These are phyloP conservation scores for Nephrotoma appendiculata DNA, from an alignment of 2,888 invertebrate genomes.

Conservation along the genomic window DNA sequence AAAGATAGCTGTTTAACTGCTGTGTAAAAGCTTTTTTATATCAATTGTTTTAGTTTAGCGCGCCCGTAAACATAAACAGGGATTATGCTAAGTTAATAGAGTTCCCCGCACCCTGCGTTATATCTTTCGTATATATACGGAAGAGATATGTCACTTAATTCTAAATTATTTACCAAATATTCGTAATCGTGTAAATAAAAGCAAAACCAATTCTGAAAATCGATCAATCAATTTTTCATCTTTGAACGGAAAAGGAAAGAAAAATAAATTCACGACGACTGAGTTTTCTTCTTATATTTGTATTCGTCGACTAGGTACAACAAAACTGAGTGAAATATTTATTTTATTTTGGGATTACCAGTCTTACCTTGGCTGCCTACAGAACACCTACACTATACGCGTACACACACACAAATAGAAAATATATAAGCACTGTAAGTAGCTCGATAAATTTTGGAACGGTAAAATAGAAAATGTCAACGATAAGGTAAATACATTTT, in stretches of 20 bases:
- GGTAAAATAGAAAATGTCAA: not conserved
- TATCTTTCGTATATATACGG: too few species aligned
- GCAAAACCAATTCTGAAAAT: not conserved
- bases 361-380: not conserved
- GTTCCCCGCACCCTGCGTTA: too few species aligned
- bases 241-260: not conserved
- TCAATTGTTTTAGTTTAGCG: not conserved
- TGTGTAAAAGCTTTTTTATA: not conserved
- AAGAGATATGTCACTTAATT: not conserved
- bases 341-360: not conserved
- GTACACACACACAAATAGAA: too few species aligned
- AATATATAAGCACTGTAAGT: too few species aligned
- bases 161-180: not conserved
- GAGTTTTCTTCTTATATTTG: not conserved
- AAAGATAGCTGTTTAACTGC: not conserved
- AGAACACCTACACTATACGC: not conserved
- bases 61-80: not conserved
- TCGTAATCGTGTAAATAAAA: not conserved
- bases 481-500: not conserved
- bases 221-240: not conserved
- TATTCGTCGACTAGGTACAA: not conserved
- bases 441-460: not conserved
- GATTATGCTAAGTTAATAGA: not conserved
- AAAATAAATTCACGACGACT: not conserved
- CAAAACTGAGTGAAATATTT: not conserved